These are phyloP conservation scores for Microctonus hyperodae DNA, from an alignment of 2,888 invertebrate species.

Conservation along the genomic window DNA sequence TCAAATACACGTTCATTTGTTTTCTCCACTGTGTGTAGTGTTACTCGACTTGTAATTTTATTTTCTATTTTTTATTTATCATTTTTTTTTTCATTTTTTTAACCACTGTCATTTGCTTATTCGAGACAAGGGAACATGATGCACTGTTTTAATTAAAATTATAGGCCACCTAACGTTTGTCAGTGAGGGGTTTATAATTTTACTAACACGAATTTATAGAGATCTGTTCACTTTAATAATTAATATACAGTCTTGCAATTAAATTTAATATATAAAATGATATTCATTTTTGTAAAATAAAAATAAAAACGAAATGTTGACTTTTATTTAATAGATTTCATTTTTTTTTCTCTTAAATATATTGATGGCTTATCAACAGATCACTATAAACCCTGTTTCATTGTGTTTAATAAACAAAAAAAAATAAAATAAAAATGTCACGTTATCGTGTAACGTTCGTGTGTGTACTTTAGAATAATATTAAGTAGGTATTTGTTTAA, in stretches of 20 bases:
- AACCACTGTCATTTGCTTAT: conserved; percentile 20
- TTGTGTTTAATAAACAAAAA: not conserved
- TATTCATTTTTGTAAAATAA: not conserved
- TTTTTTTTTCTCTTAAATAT: not conserved
- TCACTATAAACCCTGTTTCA: not conserved
- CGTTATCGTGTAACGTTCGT: conserved; percentile 27
- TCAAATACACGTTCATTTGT: not conserved
- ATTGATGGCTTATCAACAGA: not conserved
- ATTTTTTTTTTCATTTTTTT: conserved; percentile 31
- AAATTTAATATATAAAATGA: not conserved
- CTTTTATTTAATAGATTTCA: not conserved
- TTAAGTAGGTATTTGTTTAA: conserved; percentile 49
- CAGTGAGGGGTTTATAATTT: conserved; percentile 42
- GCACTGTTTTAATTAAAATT: conserved; percentile 42
- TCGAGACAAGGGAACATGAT: conserved; percentile 25
- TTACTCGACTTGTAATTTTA: conserved; percentile 17
- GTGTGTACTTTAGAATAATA: conserved; percentile 48
- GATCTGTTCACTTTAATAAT: not conserved
- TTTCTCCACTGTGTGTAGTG: conserved; percentile 15
- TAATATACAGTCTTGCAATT: not conserved
- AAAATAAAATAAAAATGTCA: not conserved
- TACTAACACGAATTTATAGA: conserved; percentile 1
- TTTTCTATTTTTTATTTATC: conserved; percentile 31
- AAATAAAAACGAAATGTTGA: not conserved
- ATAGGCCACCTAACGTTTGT: conserved; percentile 47